Conservation (phyloP, 2,888 invertebrate species). For the Apeira syringaria region DNA sequence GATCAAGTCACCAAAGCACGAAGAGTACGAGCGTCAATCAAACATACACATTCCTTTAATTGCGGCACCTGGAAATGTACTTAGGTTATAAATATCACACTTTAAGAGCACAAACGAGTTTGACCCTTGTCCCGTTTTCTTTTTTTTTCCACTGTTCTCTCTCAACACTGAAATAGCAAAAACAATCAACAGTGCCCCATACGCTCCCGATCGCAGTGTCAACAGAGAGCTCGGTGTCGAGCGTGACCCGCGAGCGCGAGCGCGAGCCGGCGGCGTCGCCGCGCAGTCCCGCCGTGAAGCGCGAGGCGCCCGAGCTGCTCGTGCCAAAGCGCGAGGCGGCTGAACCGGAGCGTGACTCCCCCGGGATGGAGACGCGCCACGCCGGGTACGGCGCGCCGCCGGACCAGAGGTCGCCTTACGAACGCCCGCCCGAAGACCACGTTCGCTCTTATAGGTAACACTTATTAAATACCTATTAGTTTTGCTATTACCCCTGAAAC, state of each 20-base stretch:
- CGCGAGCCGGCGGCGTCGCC: conserved; percentile 55
- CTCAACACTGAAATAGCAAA: neutral
- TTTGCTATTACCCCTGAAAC: too few species aligned
- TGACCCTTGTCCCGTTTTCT: too few species aligned
- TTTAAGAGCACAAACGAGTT: too few species aligned
- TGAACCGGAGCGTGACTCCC: conserved; percentile 87
- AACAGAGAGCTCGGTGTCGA: conserved; percentile 23
- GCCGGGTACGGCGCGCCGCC: conserved; percentile 87
- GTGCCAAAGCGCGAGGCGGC: conserved; percentile 87
- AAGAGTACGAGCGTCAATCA: too few species aligned
- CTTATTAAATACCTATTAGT: too few species aligned
- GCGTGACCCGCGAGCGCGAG: conserved; percentile 27
- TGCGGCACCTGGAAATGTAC: too few species aligned
- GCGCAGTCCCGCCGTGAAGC: conserved; percentile 73
- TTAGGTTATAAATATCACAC: too few species aligned
- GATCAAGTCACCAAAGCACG: too few species aligned
- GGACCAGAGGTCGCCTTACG: conserved; percentile 87
- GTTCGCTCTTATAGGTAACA: conserved; percentile 82
- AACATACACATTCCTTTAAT: too few species aligned
- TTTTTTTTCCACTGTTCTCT: too few species aligned
- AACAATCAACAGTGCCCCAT: conserved; percentile 37
- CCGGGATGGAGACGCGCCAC: conserved; percentile 89
- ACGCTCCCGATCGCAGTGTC: conserved; percentile 36
- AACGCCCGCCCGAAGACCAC: conserved; percentile 85
- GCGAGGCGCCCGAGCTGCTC: conserved; percentile 81